A percentile compares a stretch with the other conserved stretches of the same genome.
Evolutionary conservation across 1,140 invertebrate species (phyloP).

Genomic region (Polypedilum vanderplanki): DNA sequence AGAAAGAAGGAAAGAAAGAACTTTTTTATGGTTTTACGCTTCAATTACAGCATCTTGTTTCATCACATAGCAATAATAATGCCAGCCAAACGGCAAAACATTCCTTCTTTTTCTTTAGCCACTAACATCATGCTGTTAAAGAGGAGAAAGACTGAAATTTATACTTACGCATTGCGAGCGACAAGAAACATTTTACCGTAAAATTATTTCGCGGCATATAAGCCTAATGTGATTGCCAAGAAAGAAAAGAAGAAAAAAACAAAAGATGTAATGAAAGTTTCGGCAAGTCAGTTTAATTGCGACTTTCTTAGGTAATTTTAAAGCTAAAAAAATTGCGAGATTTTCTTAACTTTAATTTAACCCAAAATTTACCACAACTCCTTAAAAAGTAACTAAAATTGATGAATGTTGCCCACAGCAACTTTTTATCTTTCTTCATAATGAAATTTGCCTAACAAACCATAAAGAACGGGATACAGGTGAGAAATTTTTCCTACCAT

Average conservation of each 20-base stretch:
- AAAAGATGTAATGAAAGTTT: too few relatives aligned
- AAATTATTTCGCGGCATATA: constrained; percentile 6
- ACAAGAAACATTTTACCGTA: not conserved
- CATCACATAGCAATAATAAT: constrained; percentile 2
- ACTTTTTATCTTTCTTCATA: not conserved
- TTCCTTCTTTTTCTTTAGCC: not conserved
- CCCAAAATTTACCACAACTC: too few relatives aligned
- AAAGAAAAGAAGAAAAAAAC: not conserved
- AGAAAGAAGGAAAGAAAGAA: constrained; percentile 1
- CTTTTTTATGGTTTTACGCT: constrained; percentile 27
- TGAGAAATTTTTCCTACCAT: not conserved
- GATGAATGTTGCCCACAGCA: too few relatives aligned
- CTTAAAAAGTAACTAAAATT: too few relatives aligned
- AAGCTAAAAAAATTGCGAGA: too few relatives aligned
- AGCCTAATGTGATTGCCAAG: not conserved
- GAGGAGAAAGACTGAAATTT: not conserved
- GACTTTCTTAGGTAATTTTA: too few relatives aligned
- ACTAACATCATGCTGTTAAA: not conserved
- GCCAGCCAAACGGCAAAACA: not conserved
- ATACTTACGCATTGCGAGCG: not conserved
- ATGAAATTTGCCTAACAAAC: not conserved
- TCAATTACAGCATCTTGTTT: constrained; percentile 27
- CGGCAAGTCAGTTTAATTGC: too few relatives aligned
- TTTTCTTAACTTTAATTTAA: too few relatives aligned
- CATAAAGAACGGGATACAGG: not conserved